A percentile compares a stretch with the other conserved stretches of the same genome.
phyloP scores from a whole-genome alignment of 2,113 vertebrate genomes.

The Apus apus region DNA sequence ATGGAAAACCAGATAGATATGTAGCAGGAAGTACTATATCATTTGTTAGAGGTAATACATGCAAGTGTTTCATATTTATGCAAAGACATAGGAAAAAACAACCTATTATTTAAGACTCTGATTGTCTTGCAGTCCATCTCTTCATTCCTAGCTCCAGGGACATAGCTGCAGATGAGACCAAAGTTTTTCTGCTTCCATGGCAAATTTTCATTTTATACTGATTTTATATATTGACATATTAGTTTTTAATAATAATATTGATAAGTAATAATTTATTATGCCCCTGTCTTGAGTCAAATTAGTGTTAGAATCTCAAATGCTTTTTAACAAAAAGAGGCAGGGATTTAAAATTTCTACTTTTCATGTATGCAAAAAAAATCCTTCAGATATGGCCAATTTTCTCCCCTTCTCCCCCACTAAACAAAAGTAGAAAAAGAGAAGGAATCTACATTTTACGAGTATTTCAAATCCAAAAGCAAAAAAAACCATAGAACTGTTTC shows the following conservation, averaged over 20 bases:
- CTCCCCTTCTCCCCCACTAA: neutral
- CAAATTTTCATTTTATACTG: neutral
- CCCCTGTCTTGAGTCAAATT: neutral
- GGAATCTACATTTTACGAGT: neutral
- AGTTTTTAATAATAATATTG: neutral
- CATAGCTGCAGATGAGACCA: neutral
- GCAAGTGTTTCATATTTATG: neutral
- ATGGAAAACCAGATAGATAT: neutral
- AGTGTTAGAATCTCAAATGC: neutral
- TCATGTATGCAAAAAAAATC: neutral
- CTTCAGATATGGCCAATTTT: neutral
- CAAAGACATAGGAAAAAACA: neutral
- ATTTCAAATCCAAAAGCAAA: neutral
- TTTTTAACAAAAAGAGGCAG: neutral
- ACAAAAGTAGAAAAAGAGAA: neutral
- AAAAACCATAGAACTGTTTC: neutral
- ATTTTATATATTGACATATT: neutral
- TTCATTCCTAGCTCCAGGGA: neutral
- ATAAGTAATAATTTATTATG: neutral
- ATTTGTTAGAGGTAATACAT: neutral
- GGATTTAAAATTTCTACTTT: neutral
- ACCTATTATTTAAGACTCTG: neutral
- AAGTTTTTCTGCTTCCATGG: neutral
- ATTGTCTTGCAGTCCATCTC: neutral
- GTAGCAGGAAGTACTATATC: neutral